Evolutionary conservation across 2,888 invertebrate genomes (phyloP), one percentile per base, ranked within the genome.

Genomic region (Embidobia sp.): DNA sequence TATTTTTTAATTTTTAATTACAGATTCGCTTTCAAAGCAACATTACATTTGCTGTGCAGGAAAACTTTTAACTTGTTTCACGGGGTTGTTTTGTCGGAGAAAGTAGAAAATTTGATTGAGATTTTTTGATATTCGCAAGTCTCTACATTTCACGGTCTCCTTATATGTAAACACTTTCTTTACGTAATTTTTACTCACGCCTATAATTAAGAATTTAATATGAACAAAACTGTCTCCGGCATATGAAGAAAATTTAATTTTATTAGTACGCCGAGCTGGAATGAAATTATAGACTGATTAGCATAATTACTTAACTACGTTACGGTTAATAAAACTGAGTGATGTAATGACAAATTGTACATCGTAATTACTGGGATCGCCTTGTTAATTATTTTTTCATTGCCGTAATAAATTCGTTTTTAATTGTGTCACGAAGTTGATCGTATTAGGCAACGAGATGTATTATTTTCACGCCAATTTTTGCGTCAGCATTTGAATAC

Each of bases 151-250:
- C n/a, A n/a, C n/a, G n/a, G n/a, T n/a, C n/a, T n/a, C n/a, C n/a
- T n/a, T n/a, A n/a, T n/a, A n/a, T n/a, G n/a, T n/a, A n/a, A n/a
- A n/a, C n/a, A n/a, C n/a, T n/a, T n/a, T n/a, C n/a, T n/a, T n/a
- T n/a, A n/a, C n/a, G n/a, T n/a, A 11, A 33, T 51, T 51, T 18
- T 10, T 11, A 18, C 37, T 26, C 22, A 11, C 19, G 15, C 11
- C 16, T 37, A 27, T 42, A 29, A 57, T 57, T 40, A 57, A 1
- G 29, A 29, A 57, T 42, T 40, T 42, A 13, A 57, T 57, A 57
- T 18, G n/a, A 29, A 42, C 42, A 29, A 27, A 16, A 57, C 18
- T n/a, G 29, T 2, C 19, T n/a, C 49, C 19, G n/a, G n/a, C n/a
- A n/a, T n/a, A n/a, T 40, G 15, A n/a, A 10, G 1, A 18, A 7